Base-by-base conservation (phyloP, 64 coral and sea anemone species). In the Stichodactyla helianthus region DNA sequence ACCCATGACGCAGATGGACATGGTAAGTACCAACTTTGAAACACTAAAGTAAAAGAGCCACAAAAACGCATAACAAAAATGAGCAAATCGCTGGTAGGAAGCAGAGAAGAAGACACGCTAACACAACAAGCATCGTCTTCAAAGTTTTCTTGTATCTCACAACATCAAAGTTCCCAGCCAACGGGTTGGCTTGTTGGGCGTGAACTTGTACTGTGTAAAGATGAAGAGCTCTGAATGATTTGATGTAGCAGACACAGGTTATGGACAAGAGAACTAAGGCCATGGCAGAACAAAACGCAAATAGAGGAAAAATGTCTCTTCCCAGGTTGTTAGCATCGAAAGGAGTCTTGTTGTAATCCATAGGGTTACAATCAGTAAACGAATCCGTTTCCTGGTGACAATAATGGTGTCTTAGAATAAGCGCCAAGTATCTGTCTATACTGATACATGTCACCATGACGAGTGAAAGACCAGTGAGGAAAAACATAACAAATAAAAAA, bases 381-480 rank as follows among this genome's bases (percentile, higher is more conserved):
- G 26, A 15, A 79, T 31, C 31, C 50, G 5, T 31, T 31, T 79
- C 50, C 31, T 79, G 50, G 77, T 50, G 77, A 79, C 77, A 5
- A 79, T 14, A 19, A 79, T 20, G 15, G 27, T 79, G 77, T 19
- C 50, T 79, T 31, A 50, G 77, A 79, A 11, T 31, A 79, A 79
- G 77, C 12, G 77, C 77, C 77, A 79, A 52, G 17, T 79, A 79
- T 31, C 77, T 31, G 77, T 79, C 77, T 50, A 79, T 79, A 79
- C 77, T 79, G 26, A 79, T 79, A 3, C 26, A 79, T 79, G 77
- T 19, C 2, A 15, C 17, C 77, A 50, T 79, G 12, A 10, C 50
- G 18, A 79, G 31, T 79, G 77, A 79, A 79, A 79, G 77, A 28
- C 27, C 26, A 13, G 50, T 52, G 20, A 79, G 77, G 18, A 79